Conservation (phyloP, 2,113 vertebrate species). For the Syngnathus scovelli region DNA sequence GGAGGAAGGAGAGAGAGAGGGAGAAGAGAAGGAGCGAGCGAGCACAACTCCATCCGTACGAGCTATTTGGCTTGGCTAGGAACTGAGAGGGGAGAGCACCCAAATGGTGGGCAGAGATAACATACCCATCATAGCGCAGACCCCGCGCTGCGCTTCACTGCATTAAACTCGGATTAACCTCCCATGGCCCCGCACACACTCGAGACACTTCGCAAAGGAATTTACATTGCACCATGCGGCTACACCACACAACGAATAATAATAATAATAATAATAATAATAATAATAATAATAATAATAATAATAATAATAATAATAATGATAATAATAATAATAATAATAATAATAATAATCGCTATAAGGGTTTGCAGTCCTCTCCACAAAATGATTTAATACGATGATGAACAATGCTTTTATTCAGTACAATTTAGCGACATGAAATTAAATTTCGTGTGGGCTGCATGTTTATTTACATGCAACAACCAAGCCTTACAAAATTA, state of each 20-base stretch:
- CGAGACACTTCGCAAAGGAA: slow-evolving; percentile 82
- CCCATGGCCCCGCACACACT: slow-evolving; percentile 76
- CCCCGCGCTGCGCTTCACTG: slow-evolving; percentile 85
- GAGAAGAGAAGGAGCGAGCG: background rate
- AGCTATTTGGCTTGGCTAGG: slow-evolving; percentile 95
- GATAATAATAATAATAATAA: no score
- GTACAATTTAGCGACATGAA: no score
- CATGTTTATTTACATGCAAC: no score
- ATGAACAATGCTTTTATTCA: no score
- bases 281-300: slow-evolving; percentile 30
- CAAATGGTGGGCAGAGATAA: slow-evolving; percentile 99
- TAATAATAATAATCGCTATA: no score
- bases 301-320: no score
- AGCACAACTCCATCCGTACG: slow-evolving; percentile 63
- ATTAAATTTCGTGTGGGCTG: no score
- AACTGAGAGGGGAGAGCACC: slow-evolving; percentile 84
- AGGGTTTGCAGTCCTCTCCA: no score
- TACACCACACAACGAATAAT: slow-evolving; percentile 43
- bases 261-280: slow-evolving; percentile 13
- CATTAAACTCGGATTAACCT: slow-evolving; percentile 99
- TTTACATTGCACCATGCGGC: slow-evolving; percentile 69
- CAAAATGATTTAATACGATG: no score
- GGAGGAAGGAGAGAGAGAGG: slow-evolving; percentile 64
- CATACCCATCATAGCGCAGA: slow-evolving; percentile 87
- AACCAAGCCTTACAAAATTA: no score